phyloP scores from a whole-genome alignment of 2,797 vertebrate species.

The Periparus ater region DNA sequence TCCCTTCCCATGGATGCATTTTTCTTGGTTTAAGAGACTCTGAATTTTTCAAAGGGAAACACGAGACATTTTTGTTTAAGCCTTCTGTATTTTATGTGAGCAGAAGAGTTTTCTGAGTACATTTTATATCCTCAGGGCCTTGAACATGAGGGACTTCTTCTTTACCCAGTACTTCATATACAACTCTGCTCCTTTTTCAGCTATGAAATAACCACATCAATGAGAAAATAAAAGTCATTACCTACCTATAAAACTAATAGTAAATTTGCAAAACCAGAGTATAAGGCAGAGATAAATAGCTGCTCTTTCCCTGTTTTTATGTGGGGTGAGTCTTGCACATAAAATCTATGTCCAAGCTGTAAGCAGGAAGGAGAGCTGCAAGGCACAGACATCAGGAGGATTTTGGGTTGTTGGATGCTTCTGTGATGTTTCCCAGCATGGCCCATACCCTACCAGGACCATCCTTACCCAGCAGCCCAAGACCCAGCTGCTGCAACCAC shows the following conservation, averaged over 20 bases:
- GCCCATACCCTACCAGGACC: not conserved
- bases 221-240: not conserved
- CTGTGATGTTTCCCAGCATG: not conserved
- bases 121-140: not conserved
- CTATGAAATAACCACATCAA: not conserved
- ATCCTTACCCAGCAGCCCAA: not conserved
- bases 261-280: not conserved
- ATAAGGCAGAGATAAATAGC: not conserved
- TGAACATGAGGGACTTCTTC: not conserved
- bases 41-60: slow-evolving; percentile 4
- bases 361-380: not conserved
- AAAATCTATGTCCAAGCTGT: not conserved
- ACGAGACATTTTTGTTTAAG: not conserved
- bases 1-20: not conserved
- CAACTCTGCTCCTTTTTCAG: not conserved
- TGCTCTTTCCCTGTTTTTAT: not conserved
- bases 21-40: not conserved
- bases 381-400: not conserved
- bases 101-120: not conserved
- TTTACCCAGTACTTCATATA: not conserved
- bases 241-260: not conserved
- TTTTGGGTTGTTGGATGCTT: not conserved
- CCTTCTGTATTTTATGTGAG: not conserved
- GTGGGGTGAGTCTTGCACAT: not conserved
- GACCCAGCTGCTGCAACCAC: rapidly evolving